Evolutionary conservation across 2,113 vertebrate genomes (phyloP).

Genomic region (Nipponia nippon): DNA sequence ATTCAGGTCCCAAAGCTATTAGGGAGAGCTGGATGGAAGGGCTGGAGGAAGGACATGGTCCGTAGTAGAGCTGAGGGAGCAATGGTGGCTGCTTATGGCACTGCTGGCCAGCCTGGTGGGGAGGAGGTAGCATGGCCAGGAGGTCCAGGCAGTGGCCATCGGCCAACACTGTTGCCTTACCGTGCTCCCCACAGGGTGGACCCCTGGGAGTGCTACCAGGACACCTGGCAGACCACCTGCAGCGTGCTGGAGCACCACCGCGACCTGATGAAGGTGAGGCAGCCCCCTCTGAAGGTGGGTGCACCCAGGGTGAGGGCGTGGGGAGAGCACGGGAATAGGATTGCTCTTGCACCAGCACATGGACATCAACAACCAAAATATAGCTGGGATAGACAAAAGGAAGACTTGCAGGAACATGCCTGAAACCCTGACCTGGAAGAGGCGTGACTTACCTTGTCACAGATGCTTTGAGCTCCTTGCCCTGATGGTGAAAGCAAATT

Average conservation of each 20-base stretch:
- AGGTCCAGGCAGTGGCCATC: neutral
- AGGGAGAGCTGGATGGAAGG: neutral
- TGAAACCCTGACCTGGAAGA: neutral
- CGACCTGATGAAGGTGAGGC: slow-evolving; percentile 94
- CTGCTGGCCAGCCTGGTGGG: neutral
- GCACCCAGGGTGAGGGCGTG: fast-evolving
- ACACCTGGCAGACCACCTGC: slow-evolving; percentile 98
- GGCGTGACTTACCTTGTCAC: neutral
- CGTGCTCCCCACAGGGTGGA: slow-evolving; percentile 83
- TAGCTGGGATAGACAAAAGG: fast-evolving
- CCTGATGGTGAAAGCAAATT: neutral
- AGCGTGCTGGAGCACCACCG: slow-evolving; percentile 96
- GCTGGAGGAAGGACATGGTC: neutral
- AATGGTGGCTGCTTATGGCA: fast-evolving
- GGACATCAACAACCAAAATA: neutral
- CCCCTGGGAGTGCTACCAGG: slow-evolving; percentile 98
- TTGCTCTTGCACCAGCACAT: neutral
- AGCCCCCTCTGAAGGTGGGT: neutral
- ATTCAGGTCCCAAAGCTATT: neutral
- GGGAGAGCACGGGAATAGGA: neutral
- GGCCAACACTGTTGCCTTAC: neutral
- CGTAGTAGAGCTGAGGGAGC: neutral
- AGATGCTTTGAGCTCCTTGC: neutral
- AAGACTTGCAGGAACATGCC: neutral
- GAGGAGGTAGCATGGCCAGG: neutral